phyloP scores from a whole-genome alignment of 2,797 vertebrate genomes.

The Arremon brunneinucha region DNA sequence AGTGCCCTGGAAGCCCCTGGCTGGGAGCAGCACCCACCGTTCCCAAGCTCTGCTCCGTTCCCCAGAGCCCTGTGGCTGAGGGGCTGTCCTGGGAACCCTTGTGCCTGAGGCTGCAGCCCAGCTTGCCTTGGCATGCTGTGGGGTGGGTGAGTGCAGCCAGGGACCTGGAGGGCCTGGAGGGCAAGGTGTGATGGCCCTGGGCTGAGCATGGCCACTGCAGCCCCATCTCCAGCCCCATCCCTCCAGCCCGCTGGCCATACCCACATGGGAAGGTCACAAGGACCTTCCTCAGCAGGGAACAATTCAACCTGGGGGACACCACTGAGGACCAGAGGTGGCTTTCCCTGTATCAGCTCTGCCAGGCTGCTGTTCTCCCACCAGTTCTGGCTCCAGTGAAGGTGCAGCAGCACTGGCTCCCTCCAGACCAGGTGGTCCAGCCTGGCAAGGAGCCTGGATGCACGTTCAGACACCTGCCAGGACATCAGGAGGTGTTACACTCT shows the following conservation, averaged over 20 bases:
- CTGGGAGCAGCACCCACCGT: fast-evolving
- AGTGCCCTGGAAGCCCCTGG: background rate
- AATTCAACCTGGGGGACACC: background rate
- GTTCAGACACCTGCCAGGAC: background rate
- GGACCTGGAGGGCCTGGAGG: background rate
- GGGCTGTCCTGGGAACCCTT: background rate
- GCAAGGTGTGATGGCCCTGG: background rate
- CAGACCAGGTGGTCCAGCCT: background rate
- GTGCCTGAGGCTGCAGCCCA: background rate
- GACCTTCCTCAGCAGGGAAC: background rate
- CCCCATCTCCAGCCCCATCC: fast-evolving
- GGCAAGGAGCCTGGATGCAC: background rate
- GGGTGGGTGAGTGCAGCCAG: background rate
- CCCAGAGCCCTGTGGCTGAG: background rate
- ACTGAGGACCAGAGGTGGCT: background rate
- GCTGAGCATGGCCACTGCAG: background rate
- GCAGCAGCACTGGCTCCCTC: background rate
- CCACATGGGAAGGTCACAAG: fast-evolving
- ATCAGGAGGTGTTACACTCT: background rate
- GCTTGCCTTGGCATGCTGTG: background rate
- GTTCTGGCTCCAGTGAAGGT: background rate
- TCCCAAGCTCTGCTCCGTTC: background rate
- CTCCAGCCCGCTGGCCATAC: fast-evolving
- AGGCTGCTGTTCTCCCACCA: background rate
- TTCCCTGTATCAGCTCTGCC: background rate